A percentile compares a stretch with the other conserved stretches of the same genome.
Evolutionary conservation across 2,888 invertebrate genomes (phyloP).

Genomic region (Mythimna vitellina): DNA sequence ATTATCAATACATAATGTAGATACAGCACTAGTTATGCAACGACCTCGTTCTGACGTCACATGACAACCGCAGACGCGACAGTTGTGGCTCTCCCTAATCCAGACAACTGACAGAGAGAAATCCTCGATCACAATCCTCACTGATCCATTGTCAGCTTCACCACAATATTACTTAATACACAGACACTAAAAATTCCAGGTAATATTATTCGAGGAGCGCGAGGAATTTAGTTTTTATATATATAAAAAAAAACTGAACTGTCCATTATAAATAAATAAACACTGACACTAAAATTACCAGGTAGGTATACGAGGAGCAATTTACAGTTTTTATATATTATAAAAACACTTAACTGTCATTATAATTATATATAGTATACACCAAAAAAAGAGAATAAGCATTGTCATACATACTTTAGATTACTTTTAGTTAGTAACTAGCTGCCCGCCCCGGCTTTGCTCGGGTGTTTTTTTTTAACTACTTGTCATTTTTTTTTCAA

Average conservation of each 20-base stretch:
- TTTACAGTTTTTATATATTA: too few species aligned
- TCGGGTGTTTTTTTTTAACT: too few species aligned
- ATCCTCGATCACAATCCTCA: conserved; percentile 55
- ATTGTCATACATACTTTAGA: too few species aligned
- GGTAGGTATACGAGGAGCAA: too few species aligned
- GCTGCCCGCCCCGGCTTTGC: too few species aligned
- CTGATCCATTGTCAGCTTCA: conserved; percentile 52
- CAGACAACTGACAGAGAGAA: conserved; percentile 53
- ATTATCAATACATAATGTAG: conserved; percentile 27
- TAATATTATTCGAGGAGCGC: conserved; percentile 19
- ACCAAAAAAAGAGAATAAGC: too few species aligned
- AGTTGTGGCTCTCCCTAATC: conserved; percentile 61
- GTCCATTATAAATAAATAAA: too few species aligned
- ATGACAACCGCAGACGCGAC: conserved; percentile 53
- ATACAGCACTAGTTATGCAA: conserved; percentile 22
- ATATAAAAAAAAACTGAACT: too few species aligned
- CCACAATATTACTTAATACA: conserved; percentile 23
- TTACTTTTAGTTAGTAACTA: conserved; percentile 3
- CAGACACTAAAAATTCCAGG: conserved; percentile 19
- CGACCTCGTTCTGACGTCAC: conserved; percentile 41
- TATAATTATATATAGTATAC: too few species aligned
- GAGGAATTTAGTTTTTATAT: not conserved
- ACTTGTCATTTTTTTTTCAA: too few species aligned
- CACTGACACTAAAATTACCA: too few species aligned
- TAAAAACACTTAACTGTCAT: too few species aligned